Percentiles rank a stretch among this genome's conserved stretches.
phyloP scores from a whole-genome alignment of 23 tunicate genomes.

The Halocynthia roretzi region DNA sequence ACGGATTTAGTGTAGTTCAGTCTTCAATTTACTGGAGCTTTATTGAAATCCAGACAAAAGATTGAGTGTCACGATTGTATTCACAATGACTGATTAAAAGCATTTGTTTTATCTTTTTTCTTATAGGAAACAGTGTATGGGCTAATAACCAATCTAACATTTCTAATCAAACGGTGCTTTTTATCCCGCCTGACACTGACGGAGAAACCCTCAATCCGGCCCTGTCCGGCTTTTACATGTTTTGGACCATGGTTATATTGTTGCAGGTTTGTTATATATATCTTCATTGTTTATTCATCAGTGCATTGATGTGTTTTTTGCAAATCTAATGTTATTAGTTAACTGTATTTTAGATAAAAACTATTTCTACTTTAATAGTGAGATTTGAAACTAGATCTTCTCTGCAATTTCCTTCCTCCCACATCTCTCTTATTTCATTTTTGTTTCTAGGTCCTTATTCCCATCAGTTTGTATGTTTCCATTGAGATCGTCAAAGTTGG shows the following conservation, averaged over 20 bases:
- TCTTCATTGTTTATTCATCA: background rate
- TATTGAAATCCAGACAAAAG: too few species aligned
- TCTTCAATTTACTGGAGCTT: too few species aligned
- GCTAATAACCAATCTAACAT: conserved; percentile 37
- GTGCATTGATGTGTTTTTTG: background rate
- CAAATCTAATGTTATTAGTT: background rate
- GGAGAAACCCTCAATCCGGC: conserved; percentile 45
- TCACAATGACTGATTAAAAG: too few species aligned
- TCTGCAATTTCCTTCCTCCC: background rate
- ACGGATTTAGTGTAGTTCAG: too few species aligned
- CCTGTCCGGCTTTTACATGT: conserved; percentile 89
- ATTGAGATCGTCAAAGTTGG: conserved; percentile 91
- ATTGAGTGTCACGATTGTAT: too few species aligned
- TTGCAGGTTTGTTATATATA: conserved; percentile 52
- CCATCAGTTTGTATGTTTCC: conserved; percentile 97
- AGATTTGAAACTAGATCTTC: background rate
- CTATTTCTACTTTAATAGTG: too few species aligned
- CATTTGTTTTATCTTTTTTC: background rate
- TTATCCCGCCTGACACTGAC: conserved; percentile 40
- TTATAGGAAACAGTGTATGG: conserved; percentile 84
- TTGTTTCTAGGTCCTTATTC: conserved; percentile 72
- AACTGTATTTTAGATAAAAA: background rate
- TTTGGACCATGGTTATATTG: conserved; percentile 98
- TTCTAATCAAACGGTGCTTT: conserved; percentile 42
- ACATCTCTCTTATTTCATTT: conserved; percentile 2